These are phyloP conservation scores for Tipula lateralis DNA, from an alignment of 2,888 invertebrate species.

Conservation along the genomic window DNA sequence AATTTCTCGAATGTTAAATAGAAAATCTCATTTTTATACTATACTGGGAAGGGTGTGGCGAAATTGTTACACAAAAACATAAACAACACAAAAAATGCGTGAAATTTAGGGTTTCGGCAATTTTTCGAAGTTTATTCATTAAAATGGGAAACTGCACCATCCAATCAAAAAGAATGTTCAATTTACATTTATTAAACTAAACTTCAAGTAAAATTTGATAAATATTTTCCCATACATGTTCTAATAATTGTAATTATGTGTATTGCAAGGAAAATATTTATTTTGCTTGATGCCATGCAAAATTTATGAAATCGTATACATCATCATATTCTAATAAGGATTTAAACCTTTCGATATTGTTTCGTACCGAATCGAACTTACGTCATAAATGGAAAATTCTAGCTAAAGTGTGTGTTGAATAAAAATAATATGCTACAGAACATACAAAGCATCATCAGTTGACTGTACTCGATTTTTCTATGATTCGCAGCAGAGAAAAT, in stretches of 20 bases:
- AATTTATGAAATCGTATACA: not conserved
- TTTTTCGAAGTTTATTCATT: no score
- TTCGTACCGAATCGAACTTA: not conserved
- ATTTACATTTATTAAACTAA: not conserved
- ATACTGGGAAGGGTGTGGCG: no score
- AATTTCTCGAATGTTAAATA: no score
- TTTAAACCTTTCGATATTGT: not conserved
- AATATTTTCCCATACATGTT: no score
- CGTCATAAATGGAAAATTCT: not conserved
- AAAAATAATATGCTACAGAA: not conserved
- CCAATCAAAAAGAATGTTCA: not conserved
- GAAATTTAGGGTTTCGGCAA: no score
- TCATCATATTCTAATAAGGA: not conserved
- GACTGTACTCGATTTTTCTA: not conserved
- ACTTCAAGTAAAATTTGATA: not conserved
- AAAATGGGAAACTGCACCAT: no score
- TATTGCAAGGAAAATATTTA: not conserved
- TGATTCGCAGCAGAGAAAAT: conserved; percentile 8
- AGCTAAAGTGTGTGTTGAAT: not conserved
- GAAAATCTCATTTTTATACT: no score
- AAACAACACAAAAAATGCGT: no score
- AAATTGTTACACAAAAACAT: no score
- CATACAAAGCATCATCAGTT: not conserved
- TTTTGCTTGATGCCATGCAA: not conserved
- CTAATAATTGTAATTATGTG: not conserved